A percentile compares a stretch with the other conserved stretches of the same genome.
phyloP scores from a whole-genome alignment of 1,140 invertebrate species.

The Drosophila malerkotliana region DNA sequence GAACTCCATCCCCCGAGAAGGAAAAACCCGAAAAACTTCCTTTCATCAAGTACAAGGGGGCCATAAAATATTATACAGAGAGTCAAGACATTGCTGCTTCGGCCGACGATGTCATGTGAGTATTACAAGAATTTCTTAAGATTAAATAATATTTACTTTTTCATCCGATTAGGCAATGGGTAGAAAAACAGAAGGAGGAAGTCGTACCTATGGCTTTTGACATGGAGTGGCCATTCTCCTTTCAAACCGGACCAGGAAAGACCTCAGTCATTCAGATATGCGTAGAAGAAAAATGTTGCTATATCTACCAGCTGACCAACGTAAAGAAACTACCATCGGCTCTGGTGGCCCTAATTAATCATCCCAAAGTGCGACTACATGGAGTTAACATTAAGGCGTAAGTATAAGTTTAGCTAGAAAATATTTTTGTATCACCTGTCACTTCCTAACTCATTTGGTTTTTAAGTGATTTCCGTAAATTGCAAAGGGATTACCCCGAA shows the following conservation, averaged over 20 bases:
- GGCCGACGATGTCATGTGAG: conserved; percentile 86
- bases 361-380: conserved; percentile 86
- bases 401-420: conserved; percentile 9
- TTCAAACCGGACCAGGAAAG: conserved; percentile 86
- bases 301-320: conserved; percentile 86
- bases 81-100: conserved; percentile 85
- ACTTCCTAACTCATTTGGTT: background rate
- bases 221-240: conserved; percentile 88
- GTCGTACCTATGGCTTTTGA: conserved; percentile 86
- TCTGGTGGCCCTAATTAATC: conserved; percentile 85
- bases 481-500: conserved; percentile 87
- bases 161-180: conserved; percentile 79
- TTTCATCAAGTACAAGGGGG: conserved; percentile 84
- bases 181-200: conserved; percentile 80
- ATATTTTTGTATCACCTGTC: background rate
- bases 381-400: conserved; percentile 88
- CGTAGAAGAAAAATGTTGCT: conserved; percentile 84
- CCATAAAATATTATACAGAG: conserved; percentile 85
- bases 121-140: background rate
- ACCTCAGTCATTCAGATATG: conserved; percentile 87
- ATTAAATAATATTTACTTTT: background rate
- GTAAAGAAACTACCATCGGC: conserved; percentile 86
- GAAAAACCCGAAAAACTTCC: conserved; percentile 67
- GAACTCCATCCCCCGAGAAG: conserved; percentile 59
- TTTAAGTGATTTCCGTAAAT: conserved; percentile 87